Conservation (phyloP, 2,888 invertebrate genomes). For the Lepidochrysops patricia region DNA sequence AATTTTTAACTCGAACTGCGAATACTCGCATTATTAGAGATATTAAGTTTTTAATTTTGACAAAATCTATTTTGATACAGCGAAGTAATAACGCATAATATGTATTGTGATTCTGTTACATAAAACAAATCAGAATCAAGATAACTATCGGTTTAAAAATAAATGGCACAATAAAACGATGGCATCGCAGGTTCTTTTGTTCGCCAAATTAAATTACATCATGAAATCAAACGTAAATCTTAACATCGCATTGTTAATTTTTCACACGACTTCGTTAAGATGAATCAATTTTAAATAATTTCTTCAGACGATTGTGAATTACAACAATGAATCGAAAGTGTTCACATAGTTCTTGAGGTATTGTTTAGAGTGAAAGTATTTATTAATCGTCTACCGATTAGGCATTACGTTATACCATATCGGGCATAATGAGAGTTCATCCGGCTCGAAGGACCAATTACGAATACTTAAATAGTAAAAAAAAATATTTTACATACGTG, state of each 20-base stretch:
- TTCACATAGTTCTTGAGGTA: conserved; percentile 8
- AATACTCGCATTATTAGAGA: no score
- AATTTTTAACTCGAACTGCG: no score
- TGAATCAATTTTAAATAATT: conserved; percentile 1
- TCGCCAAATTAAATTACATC: background rate
- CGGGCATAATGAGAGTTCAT: background rate
- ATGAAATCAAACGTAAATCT: conserved; percentile 6
- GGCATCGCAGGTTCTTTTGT: background rate
- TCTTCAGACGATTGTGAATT: background rate
- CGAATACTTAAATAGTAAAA: background rate
- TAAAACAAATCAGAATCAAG: background rate
- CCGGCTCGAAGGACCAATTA: conserved; percentile 1
- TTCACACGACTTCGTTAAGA: conserved; percentile 2
- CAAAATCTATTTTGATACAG: no score
- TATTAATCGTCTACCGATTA: background rate
- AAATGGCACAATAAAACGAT: background rate
- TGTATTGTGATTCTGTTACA: background rate
- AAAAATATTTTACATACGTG: no score
- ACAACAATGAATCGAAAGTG: conserved; percentile 4
- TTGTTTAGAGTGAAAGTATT: conserved; percentile 11
- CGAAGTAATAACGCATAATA: no score
- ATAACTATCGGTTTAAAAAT: background rate
- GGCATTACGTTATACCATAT: conserved; percentile 3
- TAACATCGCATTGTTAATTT: background rate
- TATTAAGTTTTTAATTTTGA: no score